A percentile compares a stretch with the other conserved stretches of the same genome.
These are phyloP conservation scores for Poeciliopsis turrubarensis DNA, from an alignment of 2,113 vertebrate species.

Conservation along the genomic window DNA sequence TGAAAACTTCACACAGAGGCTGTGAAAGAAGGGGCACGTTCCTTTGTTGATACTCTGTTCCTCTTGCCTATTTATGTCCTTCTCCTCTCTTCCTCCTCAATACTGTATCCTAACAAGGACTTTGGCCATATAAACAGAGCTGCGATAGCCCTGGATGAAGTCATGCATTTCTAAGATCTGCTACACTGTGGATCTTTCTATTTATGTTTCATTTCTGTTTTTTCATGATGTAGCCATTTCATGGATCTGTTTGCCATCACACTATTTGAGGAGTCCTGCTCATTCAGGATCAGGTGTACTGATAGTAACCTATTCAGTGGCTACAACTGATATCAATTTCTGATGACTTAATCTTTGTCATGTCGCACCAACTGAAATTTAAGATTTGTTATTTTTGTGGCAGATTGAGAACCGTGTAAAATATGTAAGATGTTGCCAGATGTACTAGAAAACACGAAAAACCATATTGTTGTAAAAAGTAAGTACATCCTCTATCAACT, in stretches of 20 bases:
- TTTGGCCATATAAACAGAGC: slow-evolving; percentile 75
- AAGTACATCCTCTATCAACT: background rate
- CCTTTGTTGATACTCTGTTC: slow-evolving; percentile 44
- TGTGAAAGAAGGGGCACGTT: slow-evolving; percentile 78
- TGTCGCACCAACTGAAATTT: slow-evolving; percentile 29
- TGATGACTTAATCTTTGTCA: slow-evolving; percentile 28
- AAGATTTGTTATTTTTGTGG: slow-evolving; percentile 12
- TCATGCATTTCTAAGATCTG: slow-evolving; percentile 65
- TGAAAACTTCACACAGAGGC: slow-evolving; percentile 95
- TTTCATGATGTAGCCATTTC: slow-evolving; percentile 53
- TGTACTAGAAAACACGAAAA: slow-evolving; percentile 41
- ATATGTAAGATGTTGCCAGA: slow-evolving; percentile 22
- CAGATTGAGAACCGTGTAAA: slow-evolving; percentile 5
- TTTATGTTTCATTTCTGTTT: slow-evolving; percentile 53
- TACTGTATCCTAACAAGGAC: slow-evolving; percentile 67
- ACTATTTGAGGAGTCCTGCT: slow-evolving; percentile 14
- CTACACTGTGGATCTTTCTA: slow-evolving; percentile 57
- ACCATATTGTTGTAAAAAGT: background rate
- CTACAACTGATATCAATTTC: slow-evolving; percentile 32
- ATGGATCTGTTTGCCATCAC: slow-evolving; percentile 33
- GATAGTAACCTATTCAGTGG: slow-evolving; percentile 43
- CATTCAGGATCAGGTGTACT: slow-evolving; percentile 8
- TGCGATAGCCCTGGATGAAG: slow-evolving; percentile 61
- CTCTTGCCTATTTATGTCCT: slow-evolving; percentile 40
- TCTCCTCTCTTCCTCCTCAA: slow-evolving; percentile 32